A percentile compares a stretch with the other conserved stretches of the same genome.
Evolutionary conservation across 2,888 invertebrate species (phyloP).

Genomic region (Chymomyza amoena): DNA sequence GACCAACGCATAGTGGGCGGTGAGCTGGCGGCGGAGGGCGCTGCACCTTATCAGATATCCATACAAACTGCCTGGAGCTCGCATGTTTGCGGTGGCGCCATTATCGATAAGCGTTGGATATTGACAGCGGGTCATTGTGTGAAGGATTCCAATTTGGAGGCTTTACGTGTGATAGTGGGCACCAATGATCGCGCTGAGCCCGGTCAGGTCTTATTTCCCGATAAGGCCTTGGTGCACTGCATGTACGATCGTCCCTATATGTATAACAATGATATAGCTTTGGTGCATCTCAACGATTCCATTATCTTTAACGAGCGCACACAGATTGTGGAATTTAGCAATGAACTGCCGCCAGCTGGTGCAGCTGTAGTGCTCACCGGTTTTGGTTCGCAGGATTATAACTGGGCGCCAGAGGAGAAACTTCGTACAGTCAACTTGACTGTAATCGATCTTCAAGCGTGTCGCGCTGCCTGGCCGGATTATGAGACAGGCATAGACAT

Average conservation of each 20-base stretch:
- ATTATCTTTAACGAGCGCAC: conserved; percentile 80
- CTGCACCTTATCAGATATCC: conserved; percentile 75
- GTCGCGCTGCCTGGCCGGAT: conserved; percentile 78
- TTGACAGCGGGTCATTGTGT: conserved; percentile 74
- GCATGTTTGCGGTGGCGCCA: conserved; percentile 72
- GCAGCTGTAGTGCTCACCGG: conserved; percentile 81
- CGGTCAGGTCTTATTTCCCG: conserved; percentile 48
- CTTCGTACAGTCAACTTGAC: conserved; percentile 81
- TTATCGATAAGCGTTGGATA: conserved; percentile 63
- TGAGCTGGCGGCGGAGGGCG: conserved; percentile 53
- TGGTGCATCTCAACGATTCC: conserved; percentile 81
- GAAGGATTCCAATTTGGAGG: conserved; percentile 40
- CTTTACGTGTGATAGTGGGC: conserved; percentile 60
- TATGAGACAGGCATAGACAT: conserved; percentile 79
- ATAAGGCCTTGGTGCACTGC: conserved; percentile 49
- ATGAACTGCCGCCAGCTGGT: conserved; percentile 69
- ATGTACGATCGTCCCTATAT: conserved; percentile 59
- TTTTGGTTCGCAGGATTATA: conserved; percentile 80
- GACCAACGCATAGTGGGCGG: conserved; percentile 64
- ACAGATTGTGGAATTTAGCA: conserved; percentile 79
- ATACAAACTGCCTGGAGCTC: conserved; percentile 57
- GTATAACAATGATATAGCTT: conserved; percentile 83
- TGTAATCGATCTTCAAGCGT: conserved; percentile 80
- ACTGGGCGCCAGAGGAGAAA: conserved; percentile 80
- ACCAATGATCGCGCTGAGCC: conserved; percentile 56